A percentile compares a stretch with the other conserved stretches of the same genome.
Conservation (phyloP, 37 sponge, comb jelly and placozoan species). For the Beroe forskalii region DNA sequence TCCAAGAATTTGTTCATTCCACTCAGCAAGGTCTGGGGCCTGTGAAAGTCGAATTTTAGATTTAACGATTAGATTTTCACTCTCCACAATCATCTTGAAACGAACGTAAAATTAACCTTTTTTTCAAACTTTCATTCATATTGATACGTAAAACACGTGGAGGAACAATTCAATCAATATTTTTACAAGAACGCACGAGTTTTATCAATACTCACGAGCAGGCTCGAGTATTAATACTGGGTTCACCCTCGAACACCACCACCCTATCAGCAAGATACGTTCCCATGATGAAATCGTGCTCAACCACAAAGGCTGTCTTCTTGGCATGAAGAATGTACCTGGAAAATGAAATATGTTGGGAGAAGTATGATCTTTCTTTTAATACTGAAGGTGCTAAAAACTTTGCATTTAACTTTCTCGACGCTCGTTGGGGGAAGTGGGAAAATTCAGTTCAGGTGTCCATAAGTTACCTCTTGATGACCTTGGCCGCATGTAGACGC, state of each 20-base stretch:
- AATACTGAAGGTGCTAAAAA: too few species aligned
- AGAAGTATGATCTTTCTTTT: too few species aligned
- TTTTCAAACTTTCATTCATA: too few species aligned
- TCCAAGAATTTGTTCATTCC: conserved; percentile 97
- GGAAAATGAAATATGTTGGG: neutral
- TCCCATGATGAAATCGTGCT: conserved; percentile 99
- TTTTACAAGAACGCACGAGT: neutral
- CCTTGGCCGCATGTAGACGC: conserved; percentile 91
- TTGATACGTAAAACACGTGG: too few species aligned
- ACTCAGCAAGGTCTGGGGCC: conserved; percentile 81
- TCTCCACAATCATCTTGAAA: too few species aligned
- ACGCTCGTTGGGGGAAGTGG: too few species aligned
- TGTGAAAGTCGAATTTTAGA: neutral
- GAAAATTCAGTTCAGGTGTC: neutral
- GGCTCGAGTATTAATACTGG: conserved; percentile 81
- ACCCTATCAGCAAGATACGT: conserved; percentile 97
- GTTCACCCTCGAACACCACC: conserved; percentile 95
- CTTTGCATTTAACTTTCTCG: too few species aligned
- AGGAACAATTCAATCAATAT: neutral
- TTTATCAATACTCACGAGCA: conserved; percentile 74
- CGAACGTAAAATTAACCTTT: too few species aligned
- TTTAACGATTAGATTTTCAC: too few species aligned
- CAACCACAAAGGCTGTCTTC: conserved; percentile 99
- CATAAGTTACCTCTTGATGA: conserved; percentile 82
- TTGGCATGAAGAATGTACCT: conserved; percentile 98